phyloP scores from a whole-genome alignment of 2,113 vertebrate genomes.

The Trogon melanurus region DNA sequence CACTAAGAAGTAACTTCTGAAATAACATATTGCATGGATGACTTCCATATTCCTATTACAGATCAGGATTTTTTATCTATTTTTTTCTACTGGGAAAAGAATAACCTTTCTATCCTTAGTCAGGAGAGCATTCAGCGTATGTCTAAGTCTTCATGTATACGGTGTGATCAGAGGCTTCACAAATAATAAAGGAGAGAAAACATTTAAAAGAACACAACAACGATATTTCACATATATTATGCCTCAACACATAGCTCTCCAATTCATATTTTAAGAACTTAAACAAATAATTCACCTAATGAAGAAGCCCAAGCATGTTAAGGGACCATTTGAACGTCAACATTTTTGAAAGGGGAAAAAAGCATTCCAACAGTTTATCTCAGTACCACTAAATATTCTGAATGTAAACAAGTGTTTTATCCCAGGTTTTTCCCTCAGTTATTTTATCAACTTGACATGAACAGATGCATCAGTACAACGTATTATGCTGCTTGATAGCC shows the following conservation, averaged over 20 bases:
- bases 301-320: not conserved
- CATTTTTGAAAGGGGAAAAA: not conserved
- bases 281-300: not conserved
- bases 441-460: not conserved
- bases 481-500: fast-evolving
- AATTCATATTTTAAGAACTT: not conserved
- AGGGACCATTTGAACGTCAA: not conserved
- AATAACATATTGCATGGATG: not conserved
- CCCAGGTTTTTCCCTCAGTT: not conserved
- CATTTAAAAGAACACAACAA: not conserved
- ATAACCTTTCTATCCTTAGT: not conserved
- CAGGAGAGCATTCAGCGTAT: not conserved
- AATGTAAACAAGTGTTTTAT: not conserved
- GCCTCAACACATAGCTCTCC: not conserved
- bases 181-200: not conserved
- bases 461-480: not conserved
- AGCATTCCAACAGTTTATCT: not conserved
- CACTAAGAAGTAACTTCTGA: not conserved
- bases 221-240: not conserved
- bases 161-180: not conserved
- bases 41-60: not conserved
- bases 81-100: not conserved
- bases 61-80: not conserved
- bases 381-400: not conserved
- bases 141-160: not conserved